These are phyloP conservation scores for Lates japonicus DNA, from an alignment of 2,797 vertebrate species.

Conservation along the genomic window DNA sequence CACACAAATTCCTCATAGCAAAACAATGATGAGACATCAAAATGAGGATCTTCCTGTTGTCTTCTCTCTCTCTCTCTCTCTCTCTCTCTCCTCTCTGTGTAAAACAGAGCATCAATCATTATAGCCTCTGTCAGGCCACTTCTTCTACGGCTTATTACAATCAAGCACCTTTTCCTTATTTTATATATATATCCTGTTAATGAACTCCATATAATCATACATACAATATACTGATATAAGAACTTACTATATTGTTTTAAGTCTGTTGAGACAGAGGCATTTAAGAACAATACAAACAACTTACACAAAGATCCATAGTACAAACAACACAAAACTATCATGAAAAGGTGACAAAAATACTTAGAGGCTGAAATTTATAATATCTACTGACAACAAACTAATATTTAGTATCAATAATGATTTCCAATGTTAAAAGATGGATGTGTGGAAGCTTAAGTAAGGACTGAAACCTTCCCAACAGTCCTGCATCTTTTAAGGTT, in stretches of 20 bases:
- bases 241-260: too few relatives aligned
- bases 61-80: too few relatives aligned
- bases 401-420: not conserved
- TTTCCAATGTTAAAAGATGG: not conserved
- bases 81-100: too few relatives aligned
- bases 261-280: not conserved
- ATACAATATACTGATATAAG: not conserved
- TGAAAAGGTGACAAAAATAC: not conserved
- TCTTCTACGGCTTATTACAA: slow-evolving; percentile 78
- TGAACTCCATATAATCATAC: slow-evolving; percentile 8
- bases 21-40: slow-evolving; percentile 74
- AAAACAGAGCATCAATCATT: slow-evolving; percentile 85
- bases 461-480: not conserved
- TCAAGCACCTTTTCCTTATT: slow-evolving; percentile 66
- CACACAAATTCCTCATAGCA: slow-evolving; percentile 25
- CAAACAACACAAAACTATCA: not conserved
- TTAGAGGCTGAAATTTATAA: not conserved
- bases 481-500: not conserved
- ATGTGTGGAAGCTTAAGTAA: not conserved
- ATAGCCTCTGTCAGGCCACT: slow-evolving; percentile 82
- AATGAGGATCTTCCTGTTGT: slow-evolving; percentile 81
- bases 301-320: slow-evolving; percentile 6
- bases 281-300: not conserved
- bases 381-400: not conserved
- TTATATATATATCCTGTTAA: slow-evolving; percentile 5